Evolutionary conservation across 2,797 vertebrate species (phyloP).

Genomic region (Hemibagrus guttatus): DNA sequence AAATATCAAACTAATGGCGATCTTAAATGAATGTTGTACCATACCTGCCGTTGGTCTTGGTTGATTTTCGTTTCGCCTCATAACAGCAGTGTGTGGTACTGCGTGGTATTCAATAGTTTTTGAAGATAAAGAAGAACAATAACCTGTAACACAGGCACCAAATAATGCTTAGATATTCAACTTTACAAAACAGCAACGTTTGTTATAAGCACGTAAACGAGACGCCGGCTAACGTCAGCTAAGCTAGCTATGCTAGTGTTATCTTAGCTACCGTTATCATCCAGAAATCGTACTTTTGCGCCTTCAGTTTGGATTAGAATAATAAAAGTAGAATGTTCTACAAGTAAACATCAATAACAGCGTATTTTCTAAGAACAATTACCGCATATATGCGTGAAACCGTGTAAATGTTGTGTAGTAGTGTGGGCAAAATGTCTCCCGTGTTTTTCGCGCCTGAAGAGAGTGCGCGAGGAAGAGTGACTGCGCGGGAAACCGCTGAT

Average conservation of each 20-base stretch:
- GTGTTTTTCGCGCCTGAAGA: not conserved
- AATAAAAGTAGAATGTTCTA: not conserved
- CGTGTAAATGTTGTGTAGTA: not conserved
- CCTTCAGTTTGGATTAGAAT: not conserved
- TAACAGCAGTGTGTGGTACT: slow-evolving; percentile 36
- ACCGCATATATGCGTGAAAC: not conserved
- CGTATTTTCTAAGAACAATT: not conserved
- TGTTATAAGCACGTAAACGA: not conserved
- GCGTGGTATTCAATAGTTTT: not conserved
- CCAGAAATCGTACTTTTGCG: not conserved
- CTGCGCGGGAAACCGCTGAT: not conserved
- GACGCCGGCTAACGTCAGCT: not conserved
- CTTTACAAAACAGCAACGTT: not conserved
- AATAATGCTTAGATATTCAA: not conserved
- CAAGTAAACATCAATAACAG: not conserved
- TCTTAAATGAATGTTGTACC: slow-evolving; percentile 3
- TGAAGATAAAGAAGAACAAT: not conserved
- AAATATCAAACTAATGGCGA: not conserved
- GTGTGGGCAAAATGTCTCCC: not conserved
- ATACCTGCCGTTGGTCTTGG: slow-evolving; percentile 66
- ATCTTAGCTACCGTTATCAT: not conserved
- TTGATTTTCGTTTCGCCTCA: slow-evolving; percentile 69
- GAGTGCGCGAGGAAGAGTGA: not conserved
- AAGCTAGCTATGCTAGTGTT: too few relatives aligned
- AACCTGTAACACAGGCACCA: not conserved